These are phyloP conservation scores for Pachydiplax longipennis DNA, from an alignment of 2,888 invertebrate genomes.

Conservation along the genomic window DNA sequence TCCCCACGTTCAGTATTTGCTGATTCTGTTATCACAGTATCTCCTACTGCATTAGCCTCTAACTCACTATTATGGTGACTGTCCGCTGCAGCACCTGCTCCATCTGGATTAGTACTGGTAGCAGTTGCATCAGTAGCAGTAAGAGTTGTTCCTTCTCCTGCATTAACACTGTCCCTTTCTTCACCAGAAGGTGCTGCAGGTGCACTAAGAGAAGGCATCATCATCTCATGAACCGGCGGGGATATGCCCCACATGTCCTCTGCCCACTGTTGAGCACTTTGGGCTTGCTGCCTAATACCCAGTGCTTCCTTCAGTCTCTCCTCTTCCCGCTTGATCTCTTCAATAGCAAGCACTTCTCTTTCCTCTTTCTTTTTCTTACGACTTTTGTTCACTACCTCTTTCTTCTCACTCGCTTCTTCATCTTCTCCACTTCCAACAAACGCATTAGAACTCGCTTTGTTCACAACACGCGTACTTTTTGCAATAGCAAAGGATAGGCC, in stretches of 20 bases:
- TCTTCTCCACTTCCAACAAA: slow-evolving; percentile 40
- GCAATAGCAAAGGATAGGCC: slow-evolving; percentile 50
- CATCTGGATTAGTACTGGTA: not conserved
- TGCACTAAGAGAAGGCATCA: not conserved
- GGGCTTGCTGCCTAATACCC: not conserved
- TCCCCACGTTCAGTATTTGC: not conserved
- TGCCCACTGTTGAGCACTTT: slow-evolving; percentile 22
- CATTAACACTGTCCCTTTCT: not conserved
- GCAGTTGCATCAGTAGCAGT: not conserved
- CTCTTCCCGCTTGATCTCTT: slow-evolving; percentile 46
- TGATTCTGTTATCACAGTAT: not conserved
- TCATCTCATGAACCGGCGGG: not conserved
- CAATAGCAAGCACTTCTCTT: slow-evolving; percentile 22
- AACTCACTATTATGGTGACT: not conserved
- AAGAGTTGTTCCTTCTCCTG: not conserved
- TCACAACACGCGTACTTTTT: slow-evolving; percentile 48
- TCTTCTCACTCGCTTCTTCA: slow-evolving; percentile 24
- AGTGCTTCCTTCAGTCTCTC: slow-evolving; percentile 41
- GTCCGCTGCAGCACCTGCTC: not conserved
- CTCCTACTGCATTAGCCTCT: not conserved
- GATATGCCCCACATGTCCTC: slow-evolving; percentile 15
- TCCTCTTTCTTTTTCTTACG: slow-evolving; percentile 6
- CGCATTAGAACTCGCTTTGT: slow-evolving; percentile 47
- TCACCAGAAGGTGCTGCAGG: not conserved
- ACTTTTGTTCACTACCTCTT: not conserved